phyloP scores from a whole-genome alignment of 2,888 invertebrate species.

The Neuroscelio doddi region DNA sequence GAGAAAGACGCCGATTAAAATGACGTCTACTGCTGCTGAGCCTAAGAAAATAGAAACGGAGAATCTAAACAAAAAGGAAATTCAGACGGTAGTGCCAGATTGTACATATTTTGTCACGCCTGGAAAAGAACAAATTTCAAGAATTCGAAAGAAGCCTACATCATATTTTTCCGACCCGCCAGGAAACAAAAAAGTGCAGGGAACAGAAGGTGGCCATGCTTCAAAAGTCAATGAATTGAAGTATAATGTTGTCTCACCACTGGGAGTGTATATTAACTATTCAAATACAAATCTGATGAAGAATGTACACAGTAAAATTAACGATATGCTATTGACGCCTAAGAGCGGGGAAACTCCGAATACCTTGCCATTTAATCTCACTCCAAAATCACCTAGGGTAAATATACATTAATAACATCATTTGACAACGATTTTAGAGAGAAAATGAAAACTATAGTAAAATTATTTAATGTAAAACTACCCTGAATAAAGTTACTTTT shows the following conservation, averaged over 20 bases:
- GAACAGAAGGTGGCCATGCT: slow-evolving; percentile 29
- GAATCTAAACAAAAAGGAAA: too few species aligned
- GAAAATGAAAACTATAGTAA: too few species aligned
- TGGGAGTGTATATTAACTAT: slow-evolving; percentile 61
- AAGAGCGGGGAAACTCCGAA: slow-evolving; percentile 21
- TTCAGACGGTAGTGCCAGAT: too few species aligned
- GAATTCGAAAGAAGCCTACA: slow-evolving; percentile 32
- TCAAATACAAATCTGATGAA: slow-evolving; percentile 58
- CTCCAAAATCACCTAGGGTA: slow-evolving; percentile 43
- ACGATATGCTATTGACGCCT: slow-evolving; percentile 55
- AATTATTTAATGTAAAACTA: too few species aligned
- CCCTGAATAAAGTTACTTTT: too few species aligned
- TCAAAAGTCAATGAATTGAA: slow-evolving; percentile 47
- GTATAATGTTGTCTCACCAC: slow-evolving; percentile 59
- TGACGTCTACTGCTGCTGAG: background rate
- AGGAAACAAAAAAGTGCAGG: background rate
- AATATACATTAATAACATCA: too few species aligned
- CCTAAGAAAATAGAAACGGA: background rate
- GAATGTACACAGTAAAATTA: slow-evolving; percentile 52
- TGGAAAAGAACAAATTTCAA: slow-evolving; percentile 46
- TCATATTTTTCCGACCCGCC: slow-evolving; percentile 47
- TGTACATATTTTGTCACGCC: slow-evolving; percentile 56
- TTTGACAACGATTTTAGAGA: too few species aligned
- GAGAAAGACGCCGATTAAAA: background rate
- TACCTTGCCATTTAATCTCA: slow-evolving; percentile 48